These are phyloP conservation scores for Taxidea taxus DNA, from an alignment of 2,113 vertebrate species.

Conservation along the genomic window DNA sequence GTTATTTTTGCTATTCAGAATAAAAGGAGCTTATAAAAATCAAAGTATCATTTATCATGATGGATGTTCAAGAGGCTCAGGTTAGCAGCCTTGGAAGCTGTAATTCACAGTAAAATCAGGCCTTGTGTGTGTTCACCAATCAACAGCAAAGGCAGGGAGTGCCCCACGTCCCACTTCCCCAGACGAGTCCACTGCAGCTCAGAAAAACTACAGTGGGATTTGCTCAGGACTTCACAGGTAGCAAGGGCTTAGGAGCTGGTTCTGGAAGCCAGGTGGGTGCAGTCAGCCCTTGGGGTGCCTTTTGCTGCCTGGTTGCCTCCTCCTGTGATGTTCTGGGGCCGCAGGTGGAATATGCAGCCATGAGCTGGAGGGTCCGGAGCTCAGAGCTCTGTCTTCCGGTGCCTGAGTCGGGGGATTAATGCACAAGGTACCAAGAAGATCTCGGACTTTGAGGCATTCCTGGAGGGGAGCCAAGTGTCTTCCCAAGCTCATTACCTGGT, in stretches of 20 bases:
- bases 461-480: neutral
- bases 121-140: neutral
- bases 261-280: neutral
- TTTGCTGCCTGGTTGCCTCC: neutral
- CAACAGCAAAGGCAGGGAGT: neutral
- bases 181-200: neutral
- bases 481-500: conserved; percentile 29
- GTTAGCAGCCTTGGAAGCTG: neutral
- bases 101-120: neutral
- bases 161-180: neutral
- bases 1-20: neutral
- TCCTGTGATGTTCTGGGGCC: neutral
- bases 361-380: neutral
- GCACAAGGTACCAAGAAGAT: neutral
- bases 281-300: neutral
- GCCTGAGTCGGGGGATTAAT: neutral
- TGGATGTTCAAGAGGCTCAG: neutral
- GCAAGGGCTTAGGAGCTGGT: neutral
- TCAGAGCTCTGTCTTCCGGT: neutral
- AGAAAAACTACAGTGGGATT: neutral
- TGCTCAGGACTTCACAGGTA: neutral
- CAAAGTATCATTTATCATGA: neutral
- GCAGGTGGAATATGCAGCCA: fast-evolving
- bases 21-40: neutral
- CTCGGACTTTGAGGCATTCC: conserved; percentile 22